These are phyloP conservation scores for Melanotaenia boesemani DNA, from an alignment of 2,797 vertebrate genomes.

Conservation along the genomic window DNA sequence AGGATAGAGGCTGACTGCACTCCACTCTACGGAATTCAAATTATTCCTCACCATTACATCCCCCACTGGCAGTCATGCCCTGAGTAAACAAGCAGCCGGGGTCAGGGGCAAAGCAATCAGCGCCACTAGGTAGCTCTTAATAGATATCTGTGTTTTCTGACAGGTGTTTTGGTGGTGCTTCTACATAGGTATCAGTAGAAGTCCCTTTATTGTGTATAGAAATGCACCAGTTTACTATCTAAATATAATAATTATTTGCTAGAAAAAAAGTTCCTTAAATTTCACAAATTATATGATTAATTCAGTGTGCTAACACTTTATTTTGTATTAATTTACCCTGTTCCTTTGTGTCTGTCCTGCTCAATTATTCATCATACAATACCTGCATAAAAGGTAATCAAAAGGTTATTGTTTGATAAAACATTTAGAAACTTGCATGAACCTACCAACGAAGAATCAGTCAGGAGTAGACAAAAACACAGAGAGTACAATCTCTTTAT, in stretches of 20 bases:
- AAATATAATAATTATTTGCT: neutral
- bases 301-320: no score
- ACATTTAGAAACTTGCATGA: no score
- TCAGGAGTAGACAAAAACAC: no score
- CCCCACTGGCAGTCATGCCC: slow-evolving; percentile 75
- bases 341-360: neutral
- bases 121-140: slow-evolving; percentile 72
- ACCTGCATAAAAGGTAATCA: neutral
- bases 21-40: slow-evolving; percentile 74
- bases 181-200: slow-evolving; percentile 45
- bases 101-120: slow-evolving; percentile 84
- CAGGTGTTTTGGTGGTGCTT: slow-evolving; percentile 72
- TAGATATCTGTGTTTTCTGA: slow-evolving; percentile 76
- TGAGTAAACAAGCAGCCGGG: slow-evolving; percentile 81
- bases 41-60: slow-evolving; percentile 66
- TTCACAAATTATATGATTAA: neutral
- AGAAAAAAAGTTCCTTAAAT: neutral
- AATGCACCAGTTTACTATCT: neutral
- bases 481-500: no score
- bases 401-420: neutral
- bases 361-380: neutral
- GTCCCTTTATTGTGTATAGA: slow-evolving; percentile 10
- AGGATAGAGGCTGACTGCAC: slow-evolving; percentile 50
- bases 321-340: neutral
- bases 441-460: no score